Conservation (phyloP, 2,797 vertebrate species). For the Crypturellus tataupa region DNA sequence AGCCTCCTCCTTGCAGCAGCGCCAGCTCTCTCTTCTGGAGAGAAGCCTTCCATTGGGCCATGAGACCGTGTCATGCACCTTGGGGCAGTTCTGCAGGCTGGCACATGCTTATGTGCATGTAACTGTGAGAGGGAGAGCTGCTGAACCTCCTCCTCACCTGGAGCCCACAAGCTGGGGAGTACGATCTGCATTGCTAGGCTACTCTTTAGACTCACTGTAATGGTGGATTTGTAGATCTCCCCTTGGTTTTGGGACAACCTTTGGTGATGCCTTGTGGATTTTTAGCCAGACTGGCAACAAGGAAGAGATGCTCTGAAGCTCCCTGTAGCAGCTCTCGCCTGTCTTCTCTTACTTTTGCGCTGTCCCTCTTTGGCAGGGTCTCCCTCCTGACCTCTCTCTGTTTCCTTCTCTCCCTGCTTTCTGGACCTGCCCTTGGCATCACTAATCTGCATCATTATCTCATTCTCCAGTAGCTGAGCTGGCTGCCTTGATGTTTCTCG, state of each 20-base stretch:
- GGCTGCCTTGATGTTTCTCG: conserved; percentile 13
- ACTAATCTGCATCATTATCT: conserved; percentile 54
- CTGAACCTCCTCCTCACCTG: not conserved
- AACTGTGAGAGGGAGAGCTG: rapidly evolving
- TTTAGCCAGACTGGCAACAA: not conserved
- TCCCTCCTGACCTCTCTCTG: not conserved
- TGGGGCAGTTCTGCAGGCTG: not conserved
- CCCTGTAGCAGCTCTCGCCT: not conserved
- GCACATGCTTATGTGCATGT: not conserved
- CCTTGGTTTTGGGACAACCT: not conserved
- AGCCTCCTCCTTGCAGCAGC: rapidly evolving
- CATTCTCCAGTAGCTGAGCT: conserved; percentile 10
- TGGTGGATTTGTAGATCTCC: not conserved
- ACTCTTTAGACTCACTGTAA: not conserved
- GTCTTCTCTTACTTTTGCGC: not conserved
- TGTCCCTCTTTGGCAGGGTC: not conserved
- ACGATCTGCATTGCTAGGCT: not conserved
- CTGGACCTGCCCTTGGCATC: conserved; percentile 45
- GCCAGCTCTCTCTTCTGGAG: not conserved
- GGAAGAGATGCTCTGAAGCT: conserved; percentile 1
- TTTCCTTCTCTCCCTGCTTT: conserved; percentile 3
- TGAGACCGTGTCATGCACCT: not conserved
- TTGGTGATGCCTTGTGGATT: not conserved
- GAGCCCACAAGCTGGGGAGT: not conserved
- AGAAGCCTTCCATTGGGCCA: not conserved